These are phyloP conservation scores for Lucilia sericata DNA, from an alignment of 1,140 invertebrate species.

Conservation along the genomic window DNA sequence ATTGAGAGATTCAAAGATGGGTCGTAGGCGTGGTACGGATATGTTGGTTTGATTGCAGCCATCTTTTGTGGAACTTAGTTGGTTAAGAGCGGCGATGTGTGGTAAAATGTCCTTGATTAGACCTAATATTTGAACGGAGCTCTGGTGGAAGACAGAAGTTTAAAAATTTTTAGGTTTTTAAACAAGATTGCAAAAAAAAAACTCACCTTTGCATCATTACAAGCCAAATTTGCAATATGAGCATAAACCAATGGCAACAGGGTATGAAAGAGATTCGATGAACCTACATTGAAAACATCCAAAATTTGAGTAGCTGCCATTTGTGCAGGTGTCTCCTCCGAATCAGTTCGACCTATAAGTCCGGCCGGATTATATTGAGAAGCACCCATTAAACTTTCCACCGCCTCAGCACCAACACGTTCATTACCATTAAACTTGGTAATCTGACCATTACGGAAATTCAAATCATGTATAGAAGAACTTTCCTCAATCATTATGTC, in stretches of 20 bases:
- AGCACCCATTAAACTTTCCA: conserved; percentile 51
- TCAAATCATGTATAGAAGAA: conserved; percentile 54
- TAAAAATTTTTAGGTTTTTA: not conserved
- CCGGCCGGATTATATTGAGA: conserved; percentile 47
- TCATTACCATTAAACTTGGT: conserved; percentile 67
- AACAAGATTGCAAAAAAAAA: not conserved
- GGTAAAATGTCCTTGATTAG: conserved; percentile 92
- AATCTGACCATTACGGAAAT: conserved; percentile 58
- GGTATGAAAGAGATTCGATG: conserved; percentile 74
- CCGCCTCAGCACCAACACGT: conserved; percentile 59
- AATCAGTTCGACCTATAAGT: conserved; percentile 54
- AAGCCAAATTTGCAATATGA: conserved; percentile 83
- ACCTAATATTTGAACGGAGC: conserved; percentile 90
- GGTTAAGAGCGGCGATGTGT: conserved; percentile 88
- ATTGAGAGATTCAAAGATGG: conserved; percentile 46
- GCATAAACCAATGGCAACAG: conserved; percentile 83
- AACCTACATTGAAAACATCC: conserved; percentile 64
- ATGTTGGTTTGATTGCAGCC: conserved; percentile 47
- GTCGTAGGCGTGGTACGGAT: conserved; percentile 45
- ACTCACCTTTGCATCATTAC: conserved; percentile 83
- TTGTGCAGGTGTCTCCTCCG: conserved; percentile 56
- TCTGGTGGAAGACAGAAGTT: conserved; percentile 70
- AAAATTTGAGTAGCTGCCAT: conserved; percentile 57
- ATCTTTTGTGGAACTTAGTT: conserved; percentile 70
- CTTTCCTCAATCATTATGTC: conserved; percentile 60